Evolutionary conservation across 2,888 invertebrate species (phyloP), one percentile per base, ranked within the genome.

Genomic region (Blera fallax): DNA sequence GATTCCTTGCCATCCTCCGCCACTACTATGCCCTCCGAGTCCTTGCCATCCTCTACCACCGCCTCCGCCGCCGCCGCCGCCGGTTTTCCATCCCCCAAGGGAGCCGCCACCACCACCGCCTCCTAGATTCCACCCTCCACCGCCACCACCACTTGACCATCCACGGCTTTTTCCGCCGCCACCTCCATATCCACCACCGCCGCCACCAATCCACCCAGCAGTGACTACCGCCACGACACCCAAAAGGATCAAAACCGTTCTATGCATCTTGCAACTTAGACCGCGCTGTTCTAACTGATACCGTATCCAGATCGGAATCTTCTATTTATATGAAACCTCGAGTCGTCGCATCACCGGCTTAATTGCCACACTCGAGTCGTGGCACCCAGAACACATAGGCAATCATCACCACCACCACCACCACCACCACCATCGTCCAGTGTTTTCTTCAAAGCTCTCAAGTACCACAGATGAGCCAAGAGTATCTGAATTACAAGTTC

Each of bases 1-100:
- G 87, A 74, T 56, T 48, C 76, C 62, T 40, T 62, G 27, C 90
- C 89, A 88, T 18, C 87, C 87, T 27, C 40, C 87, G 77, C 88
- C 88, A 37, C 89, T 83, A 34, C 18, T 37, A 29, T 27, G 27
- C 1, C 29, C 50, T 43, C 50, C 87, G 24, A 62, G 43, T 62
- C 62, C 65, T 43, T 62, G 62, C 62, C 62, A 62, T 14, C 62
- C 62, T 62, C 34, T 37, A 8, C 90, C 89, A 87, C 84, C 87
- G 34, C 34, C 88, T 11, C 88, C 87, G 77, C 88, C 87, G 32
- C 89, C 83, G 5, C 88, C 84, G 37, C 87, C 69, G 3, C 73
- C 73, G 18, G 32, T 24, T 34, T 69, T 43, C 14, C 62, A 62
- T 32, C 72, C 73, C 29, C 84, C 84, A 11, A 45, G 10, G 27